Conservation (phyloP, 2,797 vertebrate species). For the Cercopithecus hamlyni region DNA sequence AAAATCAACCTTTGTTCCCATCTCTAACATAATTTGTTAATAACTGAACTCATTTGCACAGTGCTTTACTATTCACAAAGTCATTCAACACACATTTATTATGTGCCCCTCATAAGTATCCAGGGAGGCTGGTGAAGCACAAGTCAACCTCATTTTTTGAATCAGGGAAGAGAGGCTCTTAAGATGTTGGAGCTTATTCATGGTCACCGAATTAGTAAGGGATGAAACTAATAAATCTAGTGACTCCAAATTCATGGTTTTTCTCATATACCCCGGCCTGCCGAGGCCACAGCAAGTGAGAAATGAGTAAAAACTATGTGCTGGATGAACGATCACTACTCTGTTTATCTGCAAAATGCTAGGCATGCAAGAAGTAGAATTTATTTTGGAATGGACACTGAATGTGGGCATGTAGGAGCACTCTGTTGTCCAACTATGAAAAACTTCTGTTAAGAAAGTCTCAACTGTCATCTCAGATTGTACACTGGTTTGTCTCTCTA, state of each 20-base stretch:
- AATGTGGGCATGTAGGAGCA: background rate
- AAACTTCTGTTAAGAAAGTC: background rate
- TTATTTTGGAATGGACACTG: background rate
- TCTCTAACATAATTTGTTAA: background rate
- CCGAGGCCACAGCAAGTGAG: background rate
- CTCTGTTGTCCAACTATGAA: conserved; percentile 5
- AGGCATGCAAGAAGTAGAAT: background rate
- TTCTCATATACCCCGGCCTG: background rate
- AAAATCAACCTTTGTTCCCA: background rate
- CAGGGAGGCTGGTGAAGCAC: background rate
- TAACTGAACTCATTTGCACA: background rate
- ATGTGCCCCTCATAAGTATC: background rate
- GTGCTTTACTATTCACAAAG: background rate
- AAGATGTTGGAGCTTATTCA: background rate
- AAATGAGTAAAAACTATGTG: background rate
- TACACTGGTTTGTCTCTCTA: background rate
- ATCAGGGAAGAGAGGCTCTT: background rate
- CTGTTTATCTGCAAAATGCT: background rate
- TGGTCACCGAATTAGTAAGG: background rate
- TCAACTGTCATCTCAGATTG: conserved; percentile 18
- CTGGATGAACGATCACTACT: background rate
- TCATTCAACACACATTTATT: background rate
- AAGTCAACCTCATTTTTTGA: background rate
- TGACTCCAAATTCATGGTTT: background rate
- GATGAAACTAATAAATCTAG: background rate